These are phyloP conservation scores for Thalpophila matura DNA, from an alignment of 2,888 invertebrate species.

Conservation along the genomic window DNA sequence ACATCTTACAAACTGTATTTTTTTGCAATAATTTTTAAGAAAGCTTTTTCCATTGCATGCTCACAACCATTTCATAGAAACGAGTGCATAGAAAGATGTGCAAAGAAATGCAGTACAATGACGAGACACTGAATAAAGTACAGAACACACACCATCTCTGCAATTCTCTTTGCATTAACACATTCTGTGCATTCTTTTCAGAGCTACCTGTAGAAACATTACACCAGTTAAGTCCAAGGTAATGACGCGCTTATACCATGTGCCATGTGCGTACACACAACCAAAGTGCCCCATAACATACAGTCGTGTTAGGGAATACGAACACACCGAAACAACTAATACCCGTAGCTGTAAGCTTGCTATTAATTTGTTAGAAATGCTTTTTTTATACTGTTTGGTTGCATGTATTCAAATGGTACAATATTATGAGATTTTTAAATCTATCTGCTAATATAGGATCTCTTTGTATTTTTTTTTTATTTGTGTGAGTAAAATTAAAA, in stretches of 20 bases:
- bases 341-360: constrained; percentile 25
- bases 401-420: constrained; percentile 57
- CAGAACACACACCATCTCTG: constrained; percentile 67
- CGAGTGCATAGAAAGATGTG: constrained; percentile 89
- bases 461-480: neutral
- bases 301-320: constrained; percentile 2
- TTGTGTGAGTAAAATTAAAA: neutral
- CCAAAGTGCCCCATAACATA: constrained; percentile 23
- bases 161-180: constrained; percentile 82
- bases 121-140: constrained; percentile 58
- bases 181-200: constrained; percentile 90
- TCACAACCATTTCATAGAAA: constrained; percentile 72
- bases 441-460: neutral
- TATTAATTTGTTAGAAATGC: constrained; percentile 19
- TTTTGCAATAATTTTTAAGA: constrained; percentile 80
- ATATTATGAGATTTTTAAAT: neutral
- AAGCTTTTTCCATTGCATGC: constrained; percentile 74
- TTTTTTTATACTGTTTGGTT: constrained; percentile 46
- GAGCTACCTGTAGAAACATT: constrained; percentile 83
- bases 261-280: constrained; percentile 47
- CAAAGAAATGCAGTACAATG: constrained; percentile 87
- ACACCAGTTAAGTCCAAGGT: constrained; percentile 68
- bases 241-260: constrained; percentile 48
- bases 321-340: constrained; percentile 7
- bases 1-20: constrained; percentile 81